These are phyloP conservation scores for Zaprionus ornatus DNA, from an alignment of 1,140 invertebrate species.

Conservation along the genomic window DNA sequence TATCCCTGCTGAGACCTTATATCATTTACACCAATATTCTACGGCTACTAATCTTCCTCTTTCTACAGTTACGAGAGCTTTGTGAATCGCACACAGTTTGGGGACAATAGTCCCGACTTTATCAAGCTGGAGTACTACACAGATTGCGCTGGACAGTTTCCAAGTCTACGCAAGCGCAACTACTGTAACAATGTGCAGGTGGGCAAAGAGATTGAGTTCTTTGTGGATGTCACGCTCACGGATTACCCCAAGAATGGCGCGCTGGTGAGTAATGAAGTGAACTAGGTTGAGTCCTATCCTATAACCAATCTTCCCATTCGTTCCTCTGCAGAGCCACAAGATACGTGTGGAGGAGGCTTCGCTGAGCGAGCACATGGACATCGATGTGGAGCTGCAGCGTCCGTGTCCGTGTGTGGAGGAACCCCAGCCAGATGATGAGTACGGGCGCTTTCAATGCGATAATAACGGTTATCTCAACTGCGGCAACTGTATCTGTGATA, in stretches of 20 bases:
- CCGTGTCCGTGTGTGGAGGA: conserved; percentile 71
- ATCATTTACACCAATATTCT: too few relatives aligned
- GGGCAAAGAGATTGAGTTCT: conserved; percentile 86
- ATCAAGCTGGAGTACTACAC: conserved; percentile 86
- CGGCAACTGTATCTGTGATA: conserved; percentile 86
- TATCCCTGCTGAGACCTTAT: too few relatives aligned
- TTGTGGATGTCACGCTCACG: conserved; percentile 85
- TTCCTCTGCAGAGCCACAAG: conserved; percentile 44
- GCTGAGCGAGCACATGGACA: conserved; percentile 82
- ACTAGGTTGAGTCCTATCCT: background rate
- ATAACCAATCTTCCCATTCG: background rate
- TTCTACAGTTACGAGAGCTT: conserved; percentile 84
- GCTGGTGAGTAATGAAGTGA: conserved; percentile 60
- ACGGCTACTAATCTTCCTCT: background rate
- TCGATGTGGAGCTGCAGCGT: conserved; percentile 76
- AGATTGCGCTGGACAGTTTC: conserved; percentile 84
- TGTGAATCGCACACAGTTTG: conserved; percentile 85
- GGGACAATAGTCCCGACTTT: conserved; percentile 84
- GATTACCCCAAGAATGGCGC: conserved; percentile 84
- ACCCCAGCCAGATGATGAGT: conserved; percentile 43
- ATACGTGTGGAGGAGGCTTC: conserved; percentile 74
- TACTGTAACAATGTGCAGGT: conserved; percentile 85
- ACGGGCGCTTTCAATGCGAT: conserved; percentile 54
- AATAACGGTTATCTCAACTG: conserved; percentile 85
- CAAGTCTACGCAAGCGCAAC: conserved; percentile 76